phyloP scores from a whole-genome alignment of 2,888 invertebrate species.

The Cephus rjabovi region DNA sequence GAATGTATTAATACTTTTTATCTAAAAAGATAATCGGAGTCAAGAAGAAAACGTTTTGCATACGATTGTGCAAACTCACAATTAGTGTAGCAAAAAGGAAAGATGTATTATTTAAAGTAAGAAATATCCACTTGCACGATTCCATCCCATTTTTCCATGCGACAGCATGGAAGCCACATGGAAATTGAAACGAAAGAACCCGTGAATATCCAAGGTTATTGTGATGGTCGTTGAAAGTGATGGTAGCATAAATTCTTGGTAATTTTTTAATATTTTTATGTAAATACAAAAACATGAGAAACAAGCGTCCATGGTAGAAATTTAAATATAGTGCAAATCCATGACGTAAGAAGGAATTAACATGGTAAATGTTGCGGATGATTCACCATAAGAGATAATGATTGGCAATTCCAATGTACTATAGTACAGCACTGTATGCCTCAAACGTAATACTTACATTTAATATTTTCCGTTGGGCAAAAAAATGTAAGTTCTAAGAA shows the following conservation, averaged over 20 bases:
- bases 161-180: slow-evolving; percentile 53
- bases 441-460: not conserved
- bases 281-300: not conserved
- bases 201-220: not conserved
- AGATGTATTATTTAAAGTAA: not conserved
- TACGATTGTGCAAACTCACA: too few relatives aligned
- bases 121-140: not conserved
- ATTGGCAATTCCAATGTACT: not conserved
- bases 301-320: not conserved
- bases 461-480: not conserved
- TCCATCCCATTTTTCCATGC: slow-evolving; percentile 22
- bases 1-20: not conserved
- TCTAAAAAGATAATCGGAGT: not conserved
- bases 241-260: not conserved
- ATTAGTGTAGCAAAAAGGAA: too few relatives aligned
- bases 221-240: not conserved
- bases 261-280: not conserved
- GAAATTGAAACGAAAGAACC: slow-evolving; percentile 15
- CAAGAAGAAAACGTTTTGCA: not conserved
- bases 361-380: slow-evolving; percentile 21
- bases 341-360: slow-evolving; percentile 35
- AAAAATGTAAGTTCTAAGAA: not conserved
- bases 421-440: not conserved
- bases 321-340: slow-evolving; percentile 13
- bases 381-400: not conserved